Conservation (phyloP, 1,140 invertebrate genomes). For the Nomia melanderi region DNA sequence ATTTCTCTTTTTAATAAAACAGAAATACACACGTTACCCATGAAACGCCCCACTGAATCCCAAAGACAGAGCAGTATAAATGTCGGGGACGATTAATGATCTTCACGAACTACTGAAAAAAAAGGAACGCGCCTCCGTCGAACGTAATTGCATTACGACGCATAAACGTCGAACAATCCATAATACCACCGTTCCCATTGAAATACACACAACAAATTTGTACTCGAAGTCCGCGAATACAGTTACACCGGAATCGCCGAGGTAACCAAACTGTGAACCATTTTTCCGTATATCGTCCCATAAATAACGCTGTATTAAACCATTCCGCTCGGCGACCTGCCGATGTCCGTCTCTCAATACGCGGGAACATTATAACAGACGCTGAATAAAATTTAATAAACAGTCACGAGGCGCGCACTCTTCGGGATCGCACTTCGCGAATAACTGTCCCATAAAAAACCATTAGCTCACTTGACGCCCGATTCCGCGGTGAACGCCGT, state of each 20-base stretch:
- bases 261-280: background rate
- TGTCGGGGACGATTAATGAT: too few species aligned
- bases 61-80: too few species aligned
- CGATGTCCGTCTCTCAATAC: background rate
- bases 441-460: background rate
- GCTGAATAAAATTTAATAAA: background rate
- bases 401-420: background rate
- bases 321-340: background rate
- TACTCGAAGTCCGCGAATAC: too few species aligned
- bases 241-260: background rate
- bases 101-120: too few species aligned
- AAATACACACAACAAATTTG: too few species aligned
- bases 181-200: too few species aligned
- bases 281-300: background rate
- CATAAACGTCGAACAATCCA: too few species aligned
- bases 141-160: too few species aligned
- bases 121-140: too few species aligned
- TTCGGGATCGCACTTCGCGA: background rate
- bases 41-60: too few species aligned
- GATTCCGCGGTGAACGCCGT: background rate
- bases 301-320: background rate
- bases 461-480: background rate
- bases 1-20: too few species aligned
- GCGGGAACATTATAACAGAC: background rate
- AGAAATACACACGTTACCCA: too few species aligned